Evolutionary conservation across 2,113 vertebrate genomes (phyloP), one percentile per base, ranked within the genome.

Genomic region (Syrmaticus mikado): DNA sequence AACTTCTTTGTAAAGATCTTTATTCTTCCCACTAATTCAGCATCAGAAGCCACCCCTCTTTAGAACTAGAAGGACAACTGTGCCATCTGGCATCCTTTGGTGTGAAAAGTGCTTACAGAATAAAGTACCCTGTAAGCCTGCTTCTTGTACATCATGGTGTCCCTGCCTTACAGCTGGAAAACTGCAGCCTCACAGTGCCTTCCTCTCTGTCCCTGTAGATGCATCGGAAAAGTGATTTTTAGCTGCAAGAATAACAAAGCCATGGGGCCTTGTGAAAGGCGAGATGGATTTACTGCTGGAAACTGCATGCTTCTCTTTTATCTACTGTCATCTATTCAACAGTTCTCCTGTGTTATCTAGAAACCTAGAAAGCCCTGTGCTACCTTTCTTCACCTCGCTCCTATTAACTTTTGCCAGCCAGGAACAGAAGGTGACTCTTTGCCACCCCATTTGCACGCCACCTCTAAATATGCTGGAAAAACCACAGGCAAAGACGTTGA

Each of bases 81-180:
- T 58, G 71, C 85, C 75, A 85, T 79, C 58, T 92, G 93, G 82
- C 85, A 94, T 25, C 53, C 40, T 89, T 36, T 20, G 40, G n/a
- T n/a, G n/a, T 85, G 68, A 85, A 91, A 92, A 82, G 32, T 46
- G 55, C 79, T 82, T 82, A 67, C 50, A 74, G 71, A 71, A 21
- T 21, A 87, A 89, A 17, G 50, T 45, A 53, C 79, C 60, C 80
- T 6, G 1, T 25, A 66, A 85, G 64, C 68, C 72, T 74, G 67
- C 22, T 77, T 66, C 67, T 91, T 71, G 68, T 50, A 93, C 87
- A 81, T 91, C 79, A 79, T 34, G 2, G 5, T 46, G 60, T 60
- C 67, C 57, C 60, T 34, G 55, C 66, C 60, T 87, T 50, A 73
- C 32, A 28, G 60, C 66, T 45, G 30, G 57, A 46, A 82, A 86